Conservation (phyloP, 2,888 invertebrate species). For the Apomyelois bistriatella region DNA sequence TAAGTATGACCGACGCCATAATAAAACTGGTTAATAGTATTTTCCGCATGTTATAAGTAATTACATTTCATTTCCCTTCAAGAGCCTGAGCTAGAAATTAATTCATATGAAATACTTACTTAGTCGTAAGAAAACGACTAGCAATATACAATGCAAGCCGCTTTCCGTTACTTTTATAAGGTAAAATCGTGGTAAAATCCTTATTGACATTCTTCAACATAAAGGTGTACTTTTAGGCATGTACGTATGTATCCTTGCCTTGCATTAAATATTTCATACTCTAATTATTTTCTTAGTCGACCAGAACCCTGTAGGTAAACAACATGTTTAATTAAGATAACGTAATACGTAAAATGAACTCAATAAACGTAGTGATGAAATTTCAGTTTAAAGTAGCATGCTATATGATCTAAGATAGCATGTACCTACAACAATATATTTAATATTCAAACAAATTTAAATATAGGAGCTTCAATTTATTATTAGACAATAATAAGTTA, state of each 20-base stretch:
- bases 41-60: background rate
- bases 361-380: no score
- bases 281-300: conserved; percentile 1
- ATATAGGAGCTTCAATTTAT: no score
- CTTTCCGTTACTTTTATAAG: background rate
- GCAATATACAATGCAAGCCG: background rate
- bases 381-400: no score
- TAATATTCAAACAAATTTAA: no score
- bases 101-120: background rate
- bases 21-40: background rate
- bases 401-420: no score
- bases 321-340: background rate
- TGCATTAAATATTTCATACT: background rate
- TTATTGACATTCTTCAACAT: background rate
- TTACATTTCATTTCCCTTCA: background rate
- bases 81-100: background rate
- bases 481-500: no score
- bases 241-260: no score
- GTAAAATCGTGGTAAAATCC: background rate
- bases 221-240: background rate
- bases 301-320: background rate
- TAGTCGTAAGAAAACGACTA: background rate
- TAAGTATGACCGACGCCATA: background rate
- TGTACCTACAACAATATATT: no score
- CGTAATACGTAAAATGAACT: background rate